Conservation (phyloP, 2,797 vertebrate species). For the Crypturellus tataupa region DNA sequence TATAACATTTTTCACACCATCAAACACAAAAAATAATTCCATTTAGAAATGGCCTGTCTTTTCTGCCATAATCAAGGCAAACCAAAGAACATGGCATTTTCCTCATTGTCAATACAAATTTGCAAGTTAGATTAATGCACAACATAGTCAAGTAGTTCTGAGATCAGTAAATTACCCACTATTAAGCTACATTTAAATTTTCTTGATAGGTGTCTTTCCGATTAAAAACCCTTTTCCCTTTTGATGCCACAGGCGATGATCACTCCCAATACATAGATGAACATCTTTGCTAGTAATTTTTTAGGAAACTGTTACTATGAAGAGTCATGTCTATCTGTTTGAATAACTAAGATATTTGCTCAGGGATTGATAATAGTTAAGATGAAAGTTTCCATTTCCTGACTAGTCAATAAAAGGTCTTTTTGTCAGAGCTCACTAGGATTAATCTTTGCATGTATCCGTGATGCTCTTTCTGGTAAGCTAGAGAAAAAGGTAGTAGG, state of each 20-base stretch:
- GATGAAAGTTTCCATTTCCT: background rate
- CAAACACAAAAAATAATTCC: background rate
- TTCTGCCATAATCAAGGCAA: background rate
- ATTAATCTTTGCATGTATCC: background rate
- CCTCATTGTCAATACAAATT: background rate
- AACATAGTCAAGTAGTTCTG: background rate
- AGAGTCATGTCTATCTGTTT: background rate
- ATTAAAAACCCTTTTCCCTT: background rate
- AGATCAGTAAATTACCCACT: background rate
- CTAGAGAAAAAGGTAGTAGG: background rate
- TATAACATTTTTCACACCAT: background rate
- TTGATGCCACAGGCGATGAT: background rate
- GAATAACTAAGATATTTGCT: background rate
- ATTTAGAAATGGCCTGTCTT: background rate
- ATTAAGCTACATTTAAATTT: background rate
- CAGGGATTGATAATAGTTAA: background rate
- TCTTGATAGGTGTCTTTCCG: background rate
- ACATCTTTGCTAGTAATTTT: background rate
- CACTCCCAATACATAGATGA: background rate
- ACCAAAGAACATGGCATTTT: accelerated
- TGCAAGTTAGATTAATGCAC: background rate
- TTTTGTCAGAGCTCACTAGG: background rate
- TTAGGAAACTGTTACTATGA: background rate
- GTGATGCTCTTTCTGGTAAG: background rate
- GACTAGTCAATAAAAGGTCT: background rate